A percentile compares a stretch with the other conserved stretches of the same genome.
Conservation (phyloP, 1,140 invertebrate species). For the Bradysia coprophila region DNA sequence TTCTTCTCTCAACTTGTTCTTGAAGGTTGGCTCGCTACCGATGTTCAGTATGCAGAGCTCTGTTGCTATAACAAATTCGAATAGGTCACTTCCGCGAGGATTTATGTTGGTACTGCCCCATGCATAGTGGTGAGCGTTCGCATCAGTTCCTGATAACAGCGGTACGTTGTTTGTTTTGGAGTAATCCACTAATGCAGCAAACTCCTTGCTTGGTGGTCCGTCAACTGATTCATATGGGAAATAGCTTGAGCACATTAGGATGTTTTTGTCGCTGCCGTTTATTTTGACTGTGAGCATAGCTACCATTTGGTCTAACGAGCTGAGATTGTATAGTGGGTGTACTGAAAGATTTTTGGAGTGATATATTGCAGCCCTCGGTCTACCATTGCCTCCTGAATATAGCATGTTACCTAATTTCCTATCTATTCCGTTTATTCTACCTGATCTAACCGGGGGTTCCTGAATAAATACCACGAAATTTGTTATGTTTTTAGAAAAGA, state of each 20-base stretch:
- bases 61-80: neutral
- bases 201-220: neutral
- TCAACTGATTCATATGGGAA: neutral
- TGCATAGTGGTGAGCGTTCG: neutral
- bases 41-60: neutral
- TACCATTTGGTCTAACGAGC: neutral
- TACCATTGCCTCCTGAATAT: too few relatives aligned
- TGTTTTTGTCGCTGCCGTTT: neutral
- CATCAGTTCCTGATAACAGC: neutral
- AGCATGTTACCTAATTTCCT: too few relatives aligned
- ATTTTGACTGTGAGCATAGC: neutral
- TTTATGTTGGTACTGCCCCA: neutral
- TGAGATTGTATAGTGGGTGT: too few relatives aligned
- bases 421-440: too few relatives aligned
- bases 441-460: too few relatives aligned
- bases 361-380: too few relatives aligned
- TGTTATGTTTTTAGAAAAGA: too few relatives aligned
- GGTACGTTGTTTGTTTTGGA: neutral
- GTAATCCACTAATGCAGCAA: neutral
- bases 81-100: neutral
- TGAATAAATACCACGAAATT: too few relatives aligned
- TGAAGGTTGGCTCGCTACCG: neutral
- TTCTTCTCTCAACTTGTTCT: neutral
- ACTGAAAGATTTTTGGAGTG: too few relatives aligned
- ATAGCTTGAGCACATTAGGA: neutral